Evolutionary conservation across 2,113 vertebrate species (phyloP).

Genomic region (Podarcis raffonei): DNA sequence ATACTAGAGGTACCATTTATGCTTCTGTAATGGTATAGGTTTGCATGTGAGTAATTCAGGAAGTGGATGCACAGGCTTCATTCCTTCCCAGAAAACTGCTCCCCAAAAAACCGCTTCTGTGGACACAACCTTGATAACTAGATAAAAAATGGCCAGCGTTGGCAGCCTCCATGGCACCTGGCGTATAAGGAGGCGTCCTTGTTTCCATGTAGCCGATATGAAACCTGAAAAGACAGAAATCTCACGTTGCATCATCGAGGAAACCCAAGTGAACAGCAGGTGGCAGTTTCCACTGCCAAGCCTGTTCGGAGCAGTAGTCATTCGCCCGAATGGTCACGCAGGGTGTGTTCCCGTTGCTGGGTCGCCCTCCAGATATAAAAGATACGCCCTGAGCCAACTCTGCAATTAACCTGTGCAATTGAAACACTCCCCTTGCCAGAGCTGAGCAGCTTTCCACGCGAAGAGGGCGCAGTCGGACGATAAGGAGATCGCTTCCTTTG

Average conservation of each 20-base stretch:
- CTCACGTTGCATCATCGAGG: too few relatives aligned
- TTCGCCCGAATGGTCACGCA: background rate
- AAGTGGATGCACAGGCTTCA: background rate
- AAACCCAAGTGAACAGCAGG: background rate
- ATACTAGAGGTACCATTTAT: too few relatives aligned
- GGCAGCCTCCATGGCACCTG: background rate
- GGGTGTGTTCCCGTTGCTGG: background rate
- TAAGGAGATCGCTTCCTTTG: background rate
- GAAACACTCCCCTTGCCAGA: background rate
- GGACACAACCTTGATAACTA: background rate
- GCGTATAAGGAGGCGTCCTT: background rate
- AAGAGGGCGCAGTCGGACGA: background rate
- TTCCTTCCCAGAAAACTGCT: background rate
- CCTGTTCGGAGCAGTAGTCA: background rate
- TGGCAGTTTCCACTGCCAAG: background rate
- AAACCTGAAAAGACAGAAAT: background rate
- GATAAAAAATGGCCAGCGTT: background rate
- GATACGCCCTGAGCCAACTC: background rate
- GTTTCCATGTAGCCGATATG: background rate
- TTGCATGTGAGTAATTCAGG: background rate
- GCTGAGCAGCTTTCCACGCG: background rate
- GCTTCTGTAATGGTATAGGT: background rate
- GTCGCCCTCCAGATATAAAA: background rate
- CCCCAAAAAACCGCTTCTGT: background rate
- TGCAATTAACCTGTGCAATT: constrained; percentile 1